These are phyloP conservation scores for Nesogale talazaci DNA, from an alignment of 2,113 vertebrate species.

Conservation along the genomic window DNA sequence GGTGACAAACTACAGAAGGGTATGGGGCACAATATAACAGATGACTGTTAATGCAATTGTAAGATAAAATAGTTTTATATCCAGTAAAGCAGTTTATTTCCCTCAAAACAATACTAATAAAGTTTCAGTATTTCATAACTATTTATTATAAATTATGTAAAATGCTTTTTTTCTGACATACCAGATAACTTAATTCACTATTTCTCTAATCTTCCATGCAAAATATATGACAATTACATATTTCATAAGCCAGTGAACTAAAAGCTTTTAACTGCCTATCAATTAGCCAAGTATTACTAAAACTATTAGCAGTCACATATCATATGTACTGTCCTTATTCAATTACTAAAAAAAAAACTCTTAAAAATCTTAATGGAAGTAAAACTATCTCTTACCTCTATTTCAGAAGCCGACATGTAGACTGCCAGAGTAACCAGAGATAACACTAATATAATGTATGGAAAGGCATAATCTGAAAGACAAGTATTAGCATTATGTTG, in stretches of 20 bases:
- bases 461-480: constrained; percentile 96
- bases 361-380: neutral
- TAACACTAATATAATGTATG: constrained; percentile 96
- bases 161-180: neutral
- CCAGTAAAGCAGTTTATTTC: constrained; percentile 9
- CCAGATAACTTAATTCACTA: neutral
- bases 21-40: neutral
- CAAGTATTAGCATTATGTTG: constrained; percentile 27
- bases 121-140: constrained; percentile 38
- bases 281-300: neutral
- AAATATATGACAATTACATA: neutral
- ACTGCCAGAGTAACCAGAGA: constrained; percentile 97
- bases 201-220: constrained; percentile 19
- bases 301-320: neutral
- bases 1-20: neutral
- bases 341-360: constrained; percentile 14
- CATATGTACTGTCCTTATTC: neutral
- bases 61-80: neutral
- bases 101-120: constrained; percentile 19
- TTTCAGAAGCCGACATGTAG: constrained; percentile 98
- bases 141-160: constrained; percentile 26
- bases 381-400: constrained; percentile 90
- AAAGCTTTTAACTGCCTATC: neutral
- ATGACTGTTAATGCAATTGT: neutral
- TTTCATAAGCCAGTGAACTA: neutral